phyloP scores from a whole-genome alignment of 2,113 vertebrate genomes.

The Stegastes partitus region DNA sequence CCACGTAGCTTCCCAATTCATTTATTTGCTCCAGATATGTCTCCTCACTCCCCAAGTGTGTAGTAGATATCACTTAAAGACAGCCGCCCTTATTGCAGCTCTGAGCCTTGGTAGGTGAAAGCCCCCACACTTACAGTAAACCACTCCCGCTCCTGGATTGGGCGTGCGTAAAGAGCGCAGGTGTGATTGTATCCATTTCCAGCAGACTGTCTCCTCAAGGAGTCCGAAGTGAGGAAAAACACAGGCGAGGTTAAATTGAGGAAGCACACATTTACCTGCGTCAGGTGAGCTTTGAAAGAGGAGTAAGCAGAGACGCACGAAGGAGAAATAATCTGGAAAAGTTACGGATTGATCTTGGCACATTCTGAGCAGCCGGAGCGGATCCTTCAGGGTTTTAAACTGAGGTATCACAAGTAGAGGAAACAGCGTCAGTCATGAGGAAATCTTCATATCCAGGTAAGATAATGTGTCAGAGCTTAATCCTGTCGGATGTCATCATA shows the following conservation, averaged over 20 bases:
- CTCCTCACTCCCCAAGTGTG: not conserved
- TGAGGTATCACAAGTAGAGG: not conserved
- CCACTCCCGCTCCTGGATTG: slow-evolving; percentile 74
- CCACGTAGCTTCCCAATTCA: not conserved
- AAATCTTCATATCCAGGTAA: slow-evolving; percentile 75
- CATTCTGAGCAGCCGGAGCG: slow-evolving; percentile 21
- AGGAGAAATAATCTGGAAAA: slow-evolving; percentile 15
- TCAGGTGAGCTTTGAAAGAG: slow-evolving; percentile 34
- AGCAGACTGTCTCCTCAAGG: slow-evolving; percentile 39
- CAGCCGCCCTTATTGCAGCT: slow-evolving; percentile 3
- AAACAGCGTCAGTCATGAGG: slow-evolving; percentile 66
- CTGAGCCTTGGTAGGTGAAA: slow-evolving; percentile 23
- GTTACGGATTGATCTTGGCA: slow-evolving; percentile 40
- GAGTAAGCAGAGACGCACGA: not conserved
- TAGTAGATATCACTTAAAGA: not conserved
- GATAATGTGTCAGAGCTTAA: not conserved
- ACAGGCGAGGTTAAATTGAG: slow-evolving; percentile 1
- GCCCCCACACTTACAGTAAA: slow-evolving; percentile 42
- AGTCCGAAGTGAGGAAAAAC: slow-evolving; percentile 16
- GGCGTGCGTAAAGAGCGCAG: slow-evolving; percentile 78
- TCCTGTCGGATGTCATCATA: too few species aligned
- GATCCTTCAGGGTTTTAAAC: not conserved
- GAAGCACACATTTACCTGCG: slow-evolving; percentile 13
- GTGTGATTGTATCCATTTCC: slow-evolving; percentile 69
- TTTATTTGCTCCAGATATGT: not conserved